Conservation (phyloP, 2,888 invertebrate species). For the Tethea ocularis region DNA sequence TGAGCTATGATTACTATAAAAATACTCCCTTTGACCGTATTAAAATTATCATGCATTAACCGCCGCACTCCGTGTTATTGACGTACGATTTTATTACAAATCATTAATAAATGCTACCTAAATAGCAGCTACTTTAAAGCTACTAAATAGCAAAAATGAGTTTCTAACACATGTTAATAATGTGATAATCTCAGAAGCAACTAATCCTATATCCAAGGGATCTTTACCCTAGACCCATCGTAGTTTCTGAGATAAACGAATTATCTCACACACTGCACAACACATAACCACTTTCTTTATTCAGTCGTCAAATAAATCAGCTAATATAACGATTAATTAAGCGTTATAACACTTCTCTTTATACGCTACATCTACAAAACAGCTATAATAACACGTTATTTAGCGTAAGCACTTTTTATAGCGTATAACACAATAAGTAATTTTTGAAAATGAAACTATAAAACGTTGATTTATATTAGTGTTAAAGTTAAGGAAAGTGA, state of each 20-base stretch:
- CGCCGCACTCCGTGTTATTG: neutral
- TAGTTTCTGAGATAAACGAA: no score
- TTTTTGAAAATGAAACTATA: conserved; percentile 75
- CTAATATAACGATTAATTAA: conserved; percentile 7
- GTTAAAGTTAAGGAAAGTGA: conserved; percentile 60
- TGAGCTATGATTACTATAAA: no score
- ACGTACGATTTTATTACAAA: no score
- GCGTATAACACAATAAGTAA: conserved; percentile 16
- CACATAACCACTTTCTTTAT: conserved; percentile 66
- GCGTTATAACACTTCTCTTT: neutral
- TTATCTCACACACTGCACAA: conserved; percentile 13
- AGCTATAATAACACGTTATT: conserved; percentile 14
- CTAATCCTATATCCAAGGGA: no score
- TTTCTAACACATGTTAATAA: no score
- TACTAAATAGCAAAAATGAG: no score
- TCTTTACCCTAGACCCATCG: no score
- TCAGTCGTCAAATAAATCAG: conserved; percentile 5
- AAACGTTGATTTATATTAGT: conserved; percentile 19
- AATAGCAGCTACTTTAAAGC: no score
- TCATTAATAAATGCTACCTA: neutral
- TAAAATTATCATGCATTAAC: neutral
- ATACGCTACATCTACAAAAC: conserved; percentile 9
- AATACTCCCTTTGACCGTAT: no score
- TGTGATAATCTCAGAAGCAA: no score
- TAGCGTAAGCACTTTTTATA: conserved; percentile 16